These are phyloP conservation scores for Antheraea assamensis DNA, from an alignment of 2,888 invertebrate genomes.

Conservation along the genomic window DNA sequence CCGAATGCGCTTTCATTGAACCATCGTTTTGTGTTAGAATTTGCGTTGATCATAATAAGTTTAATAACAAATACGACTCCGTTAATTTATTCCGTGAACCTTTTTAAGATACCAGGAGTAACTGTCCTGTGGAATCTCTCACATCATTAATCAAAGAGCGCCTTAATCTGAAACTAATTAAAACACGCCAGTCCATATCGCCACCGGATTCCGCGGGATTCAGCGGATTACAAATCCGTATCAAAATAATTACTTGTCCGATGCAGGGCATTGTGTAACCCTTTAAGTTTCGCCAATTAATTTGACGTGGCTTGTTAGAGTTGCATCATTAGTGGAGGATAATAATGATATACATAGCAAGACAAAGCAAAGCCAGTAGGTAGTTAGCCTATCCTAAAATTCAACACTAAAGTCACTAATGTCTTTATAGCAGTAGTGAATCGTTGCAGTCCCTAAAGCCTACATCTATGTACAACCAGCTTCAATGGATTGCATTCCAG, in stretches of 20 bases:
- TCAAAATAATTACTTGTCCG: slow-evolving; percentile 53
- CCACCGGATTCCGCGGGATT: slow-evolving; percentile 34
- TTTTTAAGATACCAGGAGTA: background rate
- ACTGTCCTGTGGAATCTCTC: slow-evolving; percentile 28
- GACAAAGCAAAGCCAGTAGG: too few species aligned
- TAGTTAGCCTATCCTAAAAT: too few species aligned
- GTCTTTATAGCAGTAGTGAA: too few species aligned
- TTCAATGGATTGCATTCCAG: too few species aligned
- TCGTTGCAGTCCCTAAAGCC: too few species aligned
- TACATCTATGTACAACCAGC: too few species aligned
- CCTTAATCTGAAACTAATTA: slow-evolving; percentile 60
- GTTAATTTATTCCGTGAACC: slow-evolving; percentile 1
- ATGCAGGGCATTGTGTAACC: slow-evolving; percentile 45
- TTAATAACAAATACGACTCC: background rate
- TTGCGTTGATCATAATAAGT: background rate
- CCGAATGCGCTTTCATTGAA: too few species aligned
- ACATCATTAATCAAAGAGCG: slow-evolving; percentile 46
- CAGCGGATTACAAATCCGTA: slow-evolving; percentile 36
- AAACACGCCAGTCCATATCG: slow-evolving; percentile 43
- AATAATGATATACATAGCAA: background rate
- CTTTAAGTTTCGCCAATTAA: slow-evolving; percentile 42
- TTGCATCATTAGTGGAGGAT: background rate
- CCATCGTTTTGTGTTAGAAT: too few species aligned
- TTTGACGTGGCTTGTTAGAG: slow-evolving; percentile 23
- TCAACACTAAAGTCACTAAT: too few species aligned